A percentile compares a stretch with the other conserved stretches of the same genome.
These are phyloP conservation scores for Willowsia nigromaculata DNA, from an alignment of 2,888 invertebrate genomes.

Conservation along the genomic window DNA sequence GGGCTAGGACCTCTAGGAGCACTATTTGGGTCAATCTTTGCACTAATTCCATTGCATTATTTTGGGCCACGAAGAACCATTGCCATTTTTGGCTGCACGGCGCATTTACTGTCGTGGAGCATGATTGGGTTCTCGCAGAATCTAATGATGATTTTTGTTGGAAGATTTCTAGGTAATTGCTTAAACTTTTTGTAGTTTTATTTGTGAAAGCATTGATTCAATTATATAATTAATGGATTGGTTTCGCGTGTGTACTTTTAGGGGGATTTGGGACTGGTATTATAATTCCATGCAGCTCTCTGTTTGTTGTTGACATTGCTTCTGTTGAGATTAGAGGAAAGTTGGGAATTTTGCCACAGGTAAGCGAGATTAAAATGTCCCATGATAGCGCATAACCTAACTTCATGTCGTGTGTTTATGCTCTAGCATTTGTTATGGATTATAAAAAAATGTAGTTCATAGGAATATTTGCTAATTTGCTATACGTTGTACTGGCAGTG, in stretches of 20 bases:
- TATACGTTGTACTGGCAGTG: no score
- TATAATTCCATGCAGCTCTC: conserved; percentile 72
- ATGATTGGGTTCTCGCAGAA: conserved; percentile 68
- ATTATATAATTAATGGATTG: no score
- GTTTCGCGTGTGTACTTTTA: no score
- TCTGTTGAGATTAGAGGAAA: conserved; percentile 66
- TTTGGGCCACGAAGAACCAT: conserved; percentile 72
- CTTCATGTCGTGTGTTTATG: no score
- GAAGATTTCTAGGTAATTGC: conserved; percentile 75
- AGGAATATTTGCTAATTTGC: no score
- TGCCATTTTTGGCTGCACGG: conserved; percentile 68
- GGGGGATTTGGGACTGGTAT: conserved; percentile 75
- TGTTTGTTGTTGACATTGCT: conserved; percentile 74
- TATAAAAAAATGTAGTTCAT: no score
- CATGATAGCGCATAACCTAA: no score
- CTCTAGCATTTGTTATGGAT: no score
- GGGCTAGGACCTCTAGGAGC: conserved; percentile 75
- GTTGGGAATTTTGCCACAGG: conserved; percentile 76
- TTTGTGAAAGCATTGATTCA: no score
- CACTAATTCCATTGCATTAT: conserved; percentile 62
- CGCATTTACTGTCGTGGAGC: conserved; percentile 66
- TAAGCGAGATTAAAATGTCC: no score
- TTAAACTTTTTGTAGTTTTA: no score
- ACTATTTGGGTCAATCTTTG: conserved; percentile 71
- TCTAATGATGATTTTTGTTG: conserved; percentile 67